Evolutionary conservation across 2,888 invertebrate genomes (phyloP).

Genomic region (Cheilosia soror): DNA sequence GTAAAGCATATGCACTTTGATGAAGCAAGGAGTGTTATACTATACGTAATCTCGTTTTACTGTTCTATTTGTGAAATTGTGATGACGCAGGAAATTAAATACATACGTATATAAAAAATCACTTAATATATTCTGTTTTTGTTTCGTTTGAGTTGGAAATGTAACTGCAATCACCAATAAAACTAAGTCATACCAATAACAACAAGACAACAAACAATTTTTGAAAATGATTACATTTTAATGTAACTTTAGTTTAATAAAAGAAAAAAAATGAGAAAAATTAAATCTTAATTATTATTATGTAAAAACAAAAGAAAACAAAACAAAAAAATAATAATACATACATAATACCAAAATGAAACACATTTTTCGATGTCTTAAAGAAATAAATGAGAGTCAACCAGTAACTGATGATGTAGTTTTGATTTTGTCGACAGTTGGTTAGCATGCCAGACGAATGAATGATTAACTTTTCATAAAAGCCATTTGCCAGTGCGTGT

Average conservation of each 20-base stretch:
- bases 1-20: constrained; percentile 48
- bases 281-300: constrained; percentile 71
- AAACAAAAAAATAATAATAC: constrained; percentile 48
- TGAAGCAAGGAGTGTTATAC: constrained; percentile 21
- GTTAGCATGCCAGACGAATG: neutral
- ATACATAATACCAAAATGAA: constrained; percentile 49
- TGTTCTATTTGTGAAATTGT: constrained; percentile 65
- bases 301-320: constrained; percentile 51
- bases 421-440: neutral
- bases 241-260: constrained; percentile 66
- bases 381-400: constrained; percentile 64
- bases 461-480: too few relatives aligned
- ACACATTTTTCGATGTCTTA: constrained; percentile 72
- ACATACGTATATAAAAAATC: constrained; percentile 15
- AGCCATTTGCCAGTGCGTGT: too few relatives aligned
- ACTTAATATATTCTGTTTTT: constrained; percentile 8
- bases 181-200: constrained; percentile 34
- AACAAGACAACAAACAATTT: constrained; percentile 25
- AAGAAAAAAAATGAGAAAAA: constrained; percentile 48
- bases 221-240: constrained; percentile 36
- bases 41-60: constrained; percentile 34
- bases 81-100: constrained; percentile 49
- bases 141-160: constrained; percentile 32
- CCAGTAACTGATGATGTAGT: constrained; percentile 39
- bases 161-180: constrained; percentile 33